Evolutionary conservation across 2,888 invertebrate genomes (phyloP), one percentile per base, ranked within the genome.

Genomic region (Orthosia gothica): DNA sequence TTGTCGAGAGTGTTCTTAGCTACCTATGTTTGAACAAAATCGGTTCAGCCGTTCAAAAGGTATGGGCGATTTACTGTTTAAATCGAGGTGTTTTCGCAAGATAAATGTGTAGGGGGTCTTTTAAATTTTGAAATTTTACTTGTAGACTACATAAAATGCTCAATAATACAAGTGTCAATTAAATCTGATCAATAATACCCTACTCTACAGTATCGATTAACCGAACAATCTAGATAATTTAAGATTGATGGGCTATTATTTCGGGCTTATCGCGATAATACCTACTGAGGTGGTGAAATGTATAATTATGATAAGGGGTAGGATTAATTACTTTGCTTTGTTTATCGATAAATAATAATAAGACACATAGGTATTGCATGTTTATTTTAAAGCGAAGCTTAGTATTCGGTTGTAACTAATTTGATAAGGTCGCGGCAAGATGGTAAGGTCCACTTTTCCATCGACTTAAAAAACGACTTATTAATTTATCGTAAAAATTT

Each of bases 401-500:
- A 77, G 26, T 78, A 4, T 9, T 49, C n/a, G 0, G 52, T 67
- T 62, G 52, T 40, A 54, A 45, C 20, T 55, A 45, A 70, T 65
- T 76, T 67, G 62, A 58, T 67, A 63, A 67, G 63, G 73, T 73
- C 50, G 79, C 26, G 12, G 61, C n/a, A 78, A 73, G n/a, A 78
- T 78, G 78, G 78, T 78, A 73, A 78, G 79, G 78, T 59, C 20
- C 15, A 40, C 9, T 40, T 40, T 9, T 40, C 40, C 1, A 9
- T 40, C 7, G 7, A 40, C 0, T 40, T 40, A 40, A 40, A 40
- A 40, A 40, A 40, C 1, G 9, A 40, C 9, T 1, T 3, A 40
- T 1, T 1, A 9, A 40, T 9, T 9, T 40, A 40, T 40, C 7
- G 40, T 40, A 40, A 9, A 40, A 40, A 32, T 7, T 7, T 7